phyloP scores from a whole-genome alignment of 1,140 invertebrate species.

The Eubasilissa regina region DNA sequence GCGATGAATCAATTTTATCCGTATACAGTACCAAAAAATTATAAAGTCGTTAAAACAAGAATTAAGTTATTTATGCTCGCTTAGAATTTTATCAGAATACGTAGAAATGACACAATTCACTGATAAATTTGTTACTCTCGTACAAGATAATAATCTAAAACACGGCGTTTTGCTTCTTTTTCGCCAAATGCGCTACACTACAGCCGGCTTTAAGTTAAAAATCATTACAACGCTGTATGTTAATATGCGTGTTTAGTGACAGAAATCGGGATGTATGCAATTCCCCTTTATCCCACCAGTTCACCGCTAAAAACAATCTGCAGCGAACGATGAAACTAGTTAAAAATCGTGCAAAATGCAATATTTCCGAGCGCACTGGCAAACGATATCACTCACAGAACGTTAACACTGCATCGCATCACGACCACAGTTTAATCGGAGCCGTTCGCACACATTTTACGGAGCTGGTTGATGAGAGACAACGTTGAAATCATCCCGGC shows the following conservation, averaged over 20 bases:
- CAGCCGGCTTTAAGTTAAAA: not conserved
- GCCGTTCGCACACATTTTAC: slow-evolving; percentile 11
- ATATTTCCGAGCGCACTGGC: not conserved
- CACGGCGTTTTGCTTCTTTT: not conserved
- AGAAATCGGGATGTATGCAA: slow-evolving; percentile 17
- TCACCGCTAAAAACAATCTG: slow-evolving; percentile 29
- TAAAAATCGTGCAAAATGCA: slow-evolving; percentile 10
- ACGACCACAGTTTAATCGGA: slow-evolving; percentile 9
- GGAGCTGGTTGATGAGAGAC: slow-evolving; percentile 7
- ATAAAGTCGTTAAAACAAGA: too few species aligned
- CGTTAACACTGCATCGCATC: slow-evolving; percentile 14
- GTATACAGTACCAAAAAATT: too few species aligned
- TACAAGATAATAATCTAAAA: not conserved
- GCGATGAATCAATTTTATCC: too few species aligned
- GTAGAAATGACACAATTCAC: not conserved
- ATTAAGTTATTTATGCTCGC: too few species aligned
- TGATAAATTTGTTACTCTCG: slow-evolving; percentile 5
- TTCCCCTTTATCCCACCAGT: not conserved
- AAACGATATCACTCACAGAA: slow-evolving; percentile 2
- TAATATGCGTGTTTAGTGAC: slow-evolving; percentile 14
- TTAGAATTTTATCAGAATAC: too few species aligned
- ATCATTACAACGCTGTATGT: not conserved
- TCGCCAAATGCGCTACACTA: not conserved
- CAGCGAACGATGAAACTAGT: not conserved
- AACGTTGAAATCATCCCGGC: slow-evolving; percentile 6